Evolutionary conservation across 2,888 invertebrate species (phyloP).

Genomic region (Priapulus caudatus): DNA sequence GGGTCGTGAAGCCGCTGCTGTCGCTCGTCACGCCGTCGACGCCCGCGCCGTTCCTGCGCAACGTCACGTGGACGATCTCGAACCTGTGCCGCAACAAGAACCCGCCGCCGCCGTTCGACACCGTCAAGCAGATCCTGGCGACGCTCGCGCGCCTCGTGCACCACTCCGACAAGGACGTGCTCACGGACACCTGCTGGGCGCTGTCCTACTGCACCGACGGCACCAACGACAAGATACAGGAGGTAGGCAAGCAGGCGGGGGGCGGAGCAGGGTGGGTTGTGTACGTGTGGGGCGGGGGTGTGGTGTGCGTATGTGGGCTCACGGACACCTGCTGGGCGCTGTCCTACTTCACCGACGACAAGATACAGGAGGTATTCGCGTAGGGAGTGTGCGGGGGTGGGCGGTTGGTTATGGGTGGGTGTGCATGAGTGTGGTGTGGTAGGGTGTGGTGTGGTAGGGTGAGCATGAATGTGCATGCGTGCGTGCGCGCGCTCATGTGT

Average conservation of each 20-base stretch:
- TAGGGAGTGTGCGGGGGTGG: no score
- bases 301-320: no score
- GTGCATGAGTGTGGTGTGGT: no score
- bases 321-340: conserved; percentile 90
- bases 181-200: conserved; percentile 87
- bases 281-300: no score
- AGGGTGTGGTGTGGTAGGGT: no score
- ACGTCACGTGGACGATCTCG: conserved; percentile 83
- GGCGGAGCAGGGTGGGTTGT: conserved; percentile 30
- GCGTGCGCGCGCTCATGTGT: no score
- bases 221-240: conserved; percentile 74
- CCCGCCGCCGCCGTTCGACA: conserved; percentile 68
- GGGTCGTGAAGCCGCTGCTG: conserved; percentile 58
- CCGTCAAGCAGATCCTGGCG: conserved; percentile 60
- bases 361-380: conserved; percentile 72
- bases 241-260: no score
- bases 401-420: conserved; percentile 24
- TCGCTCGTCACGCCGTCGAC: conserved; percentile 52
- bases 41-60: conserved; percentile 53
- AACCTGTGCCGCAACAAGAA: conserved; percentile 90
- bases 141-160: conserved; percentile 59
- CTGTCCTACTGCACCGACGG: conserved; percentile 87
- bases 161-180: conserved; percentile 59
- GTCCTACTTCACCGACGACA: conserved; percentile 83
- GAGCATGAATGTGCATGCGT: no score